Percentiles rank a stretch among this genome's conserved stretches.
Conservation (phyloP, 2,797 vertebrate genomes). For the Siniperca undulata region DNA sequence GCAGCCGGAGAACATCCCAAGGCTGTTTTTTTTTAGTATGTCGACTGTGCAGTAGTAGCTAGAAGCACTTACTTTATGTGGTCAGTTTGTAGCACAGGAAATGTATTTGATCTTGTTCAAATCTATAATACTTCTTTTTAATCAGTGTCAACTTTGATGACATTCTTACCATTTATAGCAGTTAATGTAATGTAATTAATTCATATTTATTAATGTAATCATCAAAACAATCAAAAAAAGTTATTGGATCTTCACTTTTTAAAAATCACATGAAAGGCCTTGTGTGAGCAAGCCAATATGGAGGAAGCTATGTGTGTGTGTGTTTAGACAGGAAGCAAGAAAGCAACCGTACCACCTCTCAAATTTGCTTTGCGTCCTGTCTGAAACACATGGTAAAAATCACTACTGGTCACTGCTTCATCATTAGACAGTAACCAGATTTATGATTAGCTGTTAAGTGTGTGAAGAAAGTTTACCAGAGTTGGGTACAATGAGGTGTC, state of each 20-base stretch:
- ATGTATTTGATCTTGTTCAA: background rate
- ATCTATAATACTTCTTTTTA: background rate
- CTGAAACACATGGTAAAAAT: background rate
- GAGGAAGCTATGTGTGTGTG: background rate
- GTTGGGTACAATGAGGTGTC: slow-evolving; percentile 93
- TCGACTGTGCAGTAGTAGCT: background rate
- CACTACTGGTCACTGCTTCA: background rate
- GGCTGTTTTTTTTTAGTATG: slow-evolving; percentile 6
- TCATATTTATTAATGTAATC: background rate
- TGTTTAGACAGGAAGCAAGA: background rate
- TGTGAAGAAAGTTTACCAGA: slow-evolving; percentile 85
- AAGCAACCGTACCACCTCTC: background rate
- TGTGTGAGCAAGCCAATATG: background rate
- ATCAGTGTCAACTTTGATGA: background rate
- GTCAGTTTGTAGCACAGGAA: background rate
- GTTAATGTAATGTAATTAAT: background rate
- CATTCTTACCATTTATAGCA: background rate
- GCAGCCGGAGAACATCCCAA: slow-evolving; percentile 14
- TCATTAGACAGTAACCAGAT: background rate
- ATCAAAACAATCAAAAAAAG: background rate
- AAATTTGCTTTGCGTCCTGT: background rate
- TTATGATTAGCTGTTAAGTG: background rate
- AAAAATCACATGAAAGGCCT: background rate
- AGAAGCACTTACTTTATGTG: background rate
- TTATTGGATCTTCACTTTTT: too few species aligned